Evolutionary conservation across 2,797 vertebrate species (phyloP), one percentile per base, ranked within the genome.

Genomic region (Lepilemur ruficaudatus): DNA sequence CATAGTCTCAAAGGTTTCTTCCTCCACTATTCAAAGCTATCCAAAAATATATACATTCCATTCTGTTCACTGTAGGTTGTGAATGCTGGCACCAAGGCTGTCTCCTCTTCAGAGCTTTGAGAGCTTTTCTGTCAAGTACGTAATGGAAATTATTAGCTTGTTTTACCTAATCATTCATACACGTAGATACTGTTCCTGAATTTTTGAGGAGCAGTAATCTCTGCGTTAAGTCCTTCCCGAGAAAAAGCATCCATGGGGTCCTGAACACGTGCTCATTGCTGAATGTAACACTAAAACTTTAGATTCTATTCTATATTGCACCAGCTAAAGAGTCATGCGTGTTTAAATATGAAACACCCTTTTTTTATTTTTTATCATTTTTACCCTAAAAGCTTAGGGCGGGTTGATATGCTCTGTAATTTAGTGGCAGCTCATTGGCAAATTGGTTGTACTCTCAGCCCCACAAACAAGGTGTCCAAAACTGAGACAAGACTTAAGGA

Each of bases 41-140:
- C 98, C 97, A 46, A 99, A 98, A 98, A 98, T 92, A 99, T 99
- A 99, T 99, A 99, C 98, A 99, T 98, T 99, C 98, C 98, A 98
- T 98, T 98, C 99, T 99, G 98, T 99, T 98, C 97, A 98, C 99
- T 99, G 98, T 98, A 98, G 98, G 98, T 98, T 98, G 98, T 98
- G 99, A 99, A 99, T 98, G 98, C 98, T 99, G 98, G 99, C 99
- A 99, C 98, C 99, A 99, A 99, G 99, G 99, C 97, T 98, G 97
- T 97, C 97, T 98, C 98, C 98, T 99, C 99, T 99, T 99, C 99
- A 99, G 99, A 98, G 98, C 98, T 98, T 98, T 98, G 98, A 98
- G 98, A 98, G 98, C 99, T 99, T 99, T 99, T 98, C 98, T 99
- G 98, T 98, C 97, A 91, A 94, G 95, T 95, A 97, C 96, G 97